Evolutionary conservation across 2,797 vertebrate genomes (phyloP).

Genomic region (Acanthis flammea): DNA sequence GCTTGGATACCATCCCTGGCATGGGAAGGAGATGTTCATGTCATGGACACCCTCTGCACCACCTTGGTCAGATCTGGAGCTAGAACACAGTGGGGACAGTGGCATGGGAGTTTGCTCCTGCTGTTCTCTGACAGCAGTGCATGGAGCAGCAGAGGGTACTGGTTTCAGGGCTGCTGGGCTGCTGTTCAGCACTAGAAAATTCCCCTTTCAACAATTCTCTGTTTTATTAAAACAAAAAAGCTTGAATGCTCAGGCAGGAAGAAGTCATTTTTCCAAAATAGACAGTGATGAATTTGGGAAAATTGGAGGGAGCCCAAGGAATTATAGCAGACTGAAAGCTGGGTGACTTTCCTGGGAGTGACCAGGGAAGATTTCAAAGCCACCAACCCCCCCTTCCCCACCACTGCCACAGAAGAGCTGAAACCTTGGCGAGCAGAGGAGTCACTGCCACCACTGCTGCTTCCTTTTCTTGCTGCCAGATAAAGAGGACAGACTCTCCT

Average conservation of each 20-base stretch:
- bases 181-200: not conserved
- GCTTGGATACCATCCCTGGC: not conserved
- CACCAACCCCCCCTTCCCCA: not conserved
- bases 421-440: conserved; percentile 32
- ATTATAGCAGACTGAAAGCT: conserved; percentile 2
- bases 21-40: not conserved
- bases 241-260: not conserved
- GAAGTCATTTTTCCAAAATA: conserved; percentile 35
- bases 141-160: not conserved
- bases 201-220: not conserved
- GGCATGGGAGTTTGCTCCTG: not conserved
- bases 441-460: conserved; percentile 3
- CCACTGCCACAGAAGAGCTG: not conserved
- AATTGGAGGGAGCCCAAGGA: conserved; percentile 17
- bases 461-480: conserved; percentile 62
- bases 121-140: not conserved
- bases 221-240: not conserved
- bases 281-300: conserved; percentile 14
- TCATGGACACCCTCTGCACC: not conserved
- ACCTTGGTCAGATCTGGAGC: not conserved
- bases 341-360: not conserved
- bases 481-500: conserved; percentile 70
- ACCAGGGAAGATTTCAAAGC: conserved; percentile 4
- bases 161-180: not conserved
- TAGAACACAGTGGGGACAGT: not conserved